A percentile compares a stretch with the other conserved stretches of the same genome.
These are phyloP conservation scores for Camponotus fellah DNA, from an alignment of 2,888 invertebrate species.

Conservation along the genomic window DNA sequence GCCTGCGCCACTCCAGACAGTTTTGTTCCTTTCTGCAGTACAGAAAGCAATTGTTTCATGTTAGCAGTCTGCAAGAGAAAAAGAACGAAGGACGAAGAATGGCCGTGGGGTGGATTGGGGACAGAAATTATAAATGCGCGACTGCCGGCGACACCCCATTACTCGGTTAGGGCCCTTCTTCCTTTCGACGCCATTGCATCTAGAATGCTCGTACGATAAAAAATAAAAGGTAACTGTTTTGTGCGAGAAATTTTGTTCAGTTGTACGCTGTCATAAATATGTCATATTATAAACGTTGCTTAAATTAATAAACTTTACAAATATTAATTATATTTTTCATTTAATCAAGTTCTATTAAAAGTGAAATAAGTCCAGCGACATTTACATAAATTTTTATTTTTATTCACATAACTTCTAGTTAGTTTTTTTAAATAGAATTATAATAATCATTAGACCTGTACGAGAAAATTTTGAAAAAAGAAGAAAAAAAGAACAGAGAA, in stretches of 20 bases:
- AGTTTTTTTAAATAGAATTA: not conserved
- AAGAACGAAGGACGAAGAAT: conserved; percentile 60
- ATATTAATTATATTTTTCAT: not conserved
- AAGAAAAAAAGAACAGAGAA: not conserved
- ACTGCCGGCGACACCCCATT: conserved; percentile 79
- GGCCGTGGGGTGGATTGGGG: conserved; percentile 51
- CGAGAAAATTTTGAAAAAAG: not conserved
- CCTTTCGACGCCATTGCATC: conserved; percentile 76
- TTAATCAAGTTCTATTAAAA: not conserved
- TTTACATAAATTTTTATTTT: conserved; percentile 11
- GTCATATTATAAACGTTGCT: not conserved
- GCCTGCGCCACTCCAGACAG: conserved; percentile 69
- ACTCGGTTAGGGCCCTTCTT: conserved; percentile 71
- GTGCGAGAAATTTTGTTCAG: not conserved
- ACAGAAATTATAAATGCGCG: conserved; percentile 79
- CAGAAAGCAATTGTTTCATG: conserved; percentile 77
- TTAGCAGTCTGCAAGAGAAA: conserved; percentile 72
- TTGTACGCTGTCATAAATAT: not conserved
- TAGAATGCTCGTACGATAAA: conserved; percentile 69
- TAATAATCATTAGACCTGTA: not conserved
- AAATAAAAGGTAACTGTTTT: conserved; percentile 69
- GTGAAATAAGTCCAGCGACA: not conserved
- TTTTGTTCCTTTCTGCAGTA: conserved; percentile 75
- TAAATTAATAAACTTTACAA: not conserved
- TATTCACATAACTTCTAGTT: not conserved